Evolutionary conservation across 1,140 invertebrate species (phyloP).

Genomic region (Heterodera schachtii): DNA sequence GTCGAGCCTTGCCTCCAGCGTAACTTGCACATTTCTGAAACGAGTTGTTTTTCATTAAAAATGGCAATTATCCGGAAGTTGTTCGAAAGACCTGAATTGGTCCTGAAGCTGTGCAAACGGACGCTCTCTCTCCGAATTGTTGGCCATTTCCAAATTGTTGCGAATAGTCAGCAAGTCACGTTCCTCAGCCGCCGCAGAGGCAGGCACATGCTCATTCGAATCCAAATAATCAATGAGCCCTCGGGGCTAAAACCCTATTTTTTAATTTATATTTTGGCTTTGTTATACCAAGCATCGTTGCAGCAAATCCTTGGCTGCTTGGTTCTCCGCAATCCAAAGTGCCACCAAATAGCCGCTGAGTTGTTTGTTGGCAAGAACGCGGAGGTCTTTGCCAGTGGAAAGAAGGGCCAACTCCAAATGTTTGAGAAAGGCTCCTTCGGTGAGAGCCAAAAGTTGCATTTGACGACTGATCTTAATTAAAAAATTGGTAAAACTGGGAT

Average conservation of each 20-base stretch:
- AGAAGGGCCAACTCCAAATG: conserved; percentile 90
- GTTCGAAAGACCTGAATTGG: conserved; percentile 44
- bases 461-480: conserved; percentile 72
- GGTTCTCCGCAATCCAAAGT: conserved; percentile 94
- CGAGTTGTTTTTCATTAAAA: neutral
- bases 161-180: conserved; percentile 80
- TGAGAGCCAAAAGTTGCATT: conserved; percentile 93
- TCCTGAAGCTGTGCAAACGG: conserved; percentile 61
- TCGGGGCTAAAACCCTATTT: conserved; percentile 69
- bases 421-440: conserved; percentile 91
- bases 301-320: conserved; percentile 84
- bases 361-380: conserved; percentile 75
- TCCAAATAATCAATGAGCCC: conserved; percentile 88
- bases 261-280: neutral
- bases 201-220: conserved; percentile 81
- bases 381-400: conserved; percentile 74
- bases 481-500: neutral
- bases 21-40: conserved; percentile 66
- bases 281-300: conserved; percentile 75
- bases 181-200: conserved; percentile 68
- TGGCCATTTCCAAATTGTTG: conserved; percentile 92
- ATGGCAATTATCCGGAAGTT: neutral
- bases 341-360: conserved; percentile 92
- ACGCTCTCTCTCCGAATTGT: conserved; percentile 67
- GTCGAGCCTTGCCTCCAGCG: conserved; percentile 72